Evolutionary conservation across 2,113 vertebrate genomes (phyloP).

Genomic region (Phycodurus eques): DNA sequence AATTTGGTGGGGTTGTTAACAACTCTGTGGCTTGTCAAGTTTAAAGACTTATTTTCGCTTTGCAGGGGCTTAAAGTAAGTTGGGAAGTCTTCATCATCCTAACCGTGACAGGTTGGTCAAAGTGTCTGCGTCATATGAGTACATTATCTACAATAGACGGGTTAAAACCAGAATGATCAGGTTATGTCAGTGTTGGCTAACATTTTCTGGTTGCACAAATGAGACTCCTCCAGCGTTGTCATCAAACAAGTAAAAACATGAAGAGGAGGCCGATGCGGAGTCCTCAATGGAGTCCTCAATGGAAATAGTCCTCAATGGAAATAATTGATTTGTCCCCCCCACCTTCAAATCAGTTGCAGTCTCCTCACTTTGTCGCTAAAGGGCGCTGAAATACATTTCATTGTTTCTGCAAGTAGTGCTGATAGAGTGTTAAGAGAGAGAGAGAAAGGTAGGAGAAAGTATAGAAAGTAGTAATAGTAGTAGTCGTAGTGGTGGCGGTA

Average conservation of each 20-base stretch:
- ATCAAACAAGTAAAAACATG: slow-evolving; percentile 5
- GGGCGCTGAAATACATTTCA: not conserved
- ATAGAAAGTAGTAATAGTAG: too few relatives aligned
- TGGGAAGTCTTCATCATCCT: not conserved
- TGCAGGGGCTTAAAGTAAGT: too few relatives aligned
- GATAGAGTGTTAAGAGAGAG: too few relatives aligned
- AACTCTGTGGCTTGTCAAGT: too few relatives aligned
- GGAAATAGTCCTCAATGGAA: too few relatives aligned
- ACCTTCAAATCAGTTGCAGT: not conserved
- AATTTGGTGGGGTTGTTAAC: too few relatives aligned
- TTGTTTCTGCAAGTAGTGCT: not conserved
- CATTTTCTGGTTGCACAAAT: not conserved
- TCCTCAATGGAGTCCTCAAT: too few relatives aligned
- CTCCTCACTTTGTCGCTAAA: not conserved
- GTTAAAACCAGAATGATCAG: not conserved
- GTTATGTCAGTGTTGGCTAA: not conserved
- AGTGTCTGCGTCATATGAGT: not conserved
- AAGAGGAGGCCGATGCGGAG: not conserved
- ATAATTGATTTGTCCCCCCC: not conserved
- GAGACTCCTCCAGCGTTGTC: not conserved
- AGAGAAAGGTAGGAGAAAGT: too few relatives aligned
- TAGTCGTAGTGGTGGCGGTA: too few relatives aligned
- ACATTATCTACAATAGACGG: not conserved
- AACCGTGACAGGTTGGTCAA: not conserved
- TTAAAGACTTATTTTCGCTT: too few relatives aligned